phyloP scores from a whole-genome alignment of 2,888 invertebrate genomes.

The Clanis bilineata region DNA sequence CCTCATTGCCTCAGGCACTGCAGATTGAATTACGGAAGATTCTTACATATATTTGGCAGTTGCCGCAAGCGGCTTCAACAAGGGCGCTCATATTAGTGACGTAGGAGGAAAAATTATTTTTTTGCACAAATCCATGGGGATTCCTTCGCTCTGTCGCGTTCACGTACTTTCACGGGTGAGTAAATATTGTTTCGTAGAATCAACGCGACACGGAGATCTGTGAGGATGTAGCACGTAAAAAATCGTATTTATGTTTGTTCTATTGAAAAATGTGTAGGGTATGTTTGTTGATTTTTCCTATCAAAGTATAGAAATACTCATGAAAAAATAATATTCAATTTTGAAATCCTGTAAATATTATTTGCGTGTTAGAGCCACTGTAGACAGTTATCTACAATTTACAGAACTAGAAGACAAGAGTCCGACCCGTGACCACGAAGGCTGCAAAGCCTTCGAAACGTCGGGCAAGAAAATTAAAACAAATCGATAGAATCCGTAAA shows the following conservation, averaged over 20 bases:
- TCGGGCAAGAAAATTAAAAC: too few relatives aligned
- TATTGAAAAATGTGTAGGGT: constrained; percentile 18
- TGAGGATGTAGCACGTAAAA: background rate
- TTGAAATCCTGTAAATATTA: too few relatives aligned
- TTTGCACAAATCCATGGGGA: constrained; percentile 27
- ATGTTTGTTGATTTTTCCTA: background rate
- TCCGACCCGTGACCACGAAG: too few relatives aligned
- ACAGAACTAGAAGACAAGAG: too few relatives aligned
- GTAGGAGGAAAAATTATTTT: constrained; percentile 27
- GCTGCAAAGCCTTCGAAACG: too few relatives aligned
- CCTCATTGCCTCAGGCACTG: constrained; percentile 14
- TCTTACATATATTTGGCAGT: constrained; percentile 13
- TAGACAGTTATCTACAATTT: too few relatives aligned
- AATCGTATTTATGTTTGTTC: constrained; percentile 6
- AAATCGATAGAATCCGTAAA: too few relatives aligned
- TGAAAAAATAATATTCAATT: too few relatives aligned
- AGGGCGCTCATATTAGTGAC: constrained; percentile 40
- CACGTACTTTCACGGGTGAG: constrained; percentile 23
- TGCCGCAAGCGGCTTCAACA: constrained; percentile 20
- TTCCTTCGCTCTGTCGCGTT: constrained; percentile 21
- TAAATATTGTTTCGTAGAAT: constrained; percentile 24
- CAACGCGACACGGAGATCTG: constrained; percentile 2
- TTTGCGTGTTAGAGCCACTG: too few relatives aligned
- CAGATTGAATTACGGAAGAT: constrained; percentile 18
- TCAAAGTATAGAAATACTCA: background rate